Evolutionary conservation across 1,140 invertebrate species (phyloP).

Genomic region (Scaptodrosophila lebanonensis): DNA sequence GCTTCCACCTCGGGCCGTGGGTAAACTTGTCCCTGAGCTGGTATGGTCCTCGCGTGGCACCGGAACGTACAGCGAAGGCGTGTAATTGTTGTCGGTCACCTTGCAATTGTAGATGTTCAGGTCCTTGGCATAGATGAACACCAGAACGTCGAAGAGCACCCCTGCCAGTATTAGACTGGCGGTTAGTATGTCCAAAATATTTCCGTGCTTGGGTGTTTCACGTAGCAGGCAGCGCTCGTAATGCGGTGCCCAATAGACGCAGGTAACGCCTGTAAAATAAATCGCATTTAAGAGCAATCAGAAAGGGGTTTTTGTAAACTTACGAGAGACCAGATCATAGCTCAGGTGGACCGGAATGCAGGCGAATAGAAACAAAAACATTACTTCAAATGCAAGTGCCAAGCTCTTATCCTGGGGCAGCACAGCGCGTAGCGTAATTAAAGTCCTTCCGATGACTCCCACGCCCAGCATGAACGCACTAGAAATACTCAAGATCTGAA

Average conservation of each 20-base stretch:
- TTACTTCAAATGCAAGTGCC: slow-evolving; percentile 80
- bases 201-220: slow-evolving; percentile 70
- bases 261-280: slow-evolving; percentile 59
- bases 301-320: slow-evolving; percentile 18
- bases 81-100: slow-evolving; percentile 70
- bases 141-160: slow-evolving; percentile 66
- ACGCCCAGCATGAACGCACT: slow-evolving; percentile 77
- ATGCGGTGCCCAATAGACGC: slow-evolving; percentile 71
- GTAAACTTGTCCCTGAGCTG: slow-evolving; percentile 1
- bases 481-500: slow-evolving; percentile 78
- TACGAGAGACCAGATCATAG: slow-evolving; percentile 79
- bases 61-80: slow-evolving; percentile 60
- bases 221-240: slow-evolving; percentile 61
- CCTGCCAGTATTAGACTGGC: slow-evolving; percentile 62
- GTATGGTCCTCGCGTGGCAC: slow-evolving; percentile 62
- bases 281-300: background rate
- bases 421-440: slow-evolving; percentile 80
- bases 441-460: slow-evolving; percentile 79
- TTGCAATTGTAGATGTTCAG: slow-evolving; percentile 72
- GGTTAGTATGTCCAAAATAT: slow-evolving; percentile 67
- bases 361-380: slow-evolving; percentile 78
- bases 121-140: slow-evolving; percentile 63
- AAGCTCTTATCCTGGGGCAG: slow-evolving; percentile 80
- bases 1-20: slow-evolving; percentile 37
- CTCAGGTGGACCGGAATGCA: slow-evolving; percentile 79